These are phyloP conservation scores for Ictalurus punctatus DNA, from an alignment of 2,113 vertebrate genomes.

Conservation along the genomic window DNA sequence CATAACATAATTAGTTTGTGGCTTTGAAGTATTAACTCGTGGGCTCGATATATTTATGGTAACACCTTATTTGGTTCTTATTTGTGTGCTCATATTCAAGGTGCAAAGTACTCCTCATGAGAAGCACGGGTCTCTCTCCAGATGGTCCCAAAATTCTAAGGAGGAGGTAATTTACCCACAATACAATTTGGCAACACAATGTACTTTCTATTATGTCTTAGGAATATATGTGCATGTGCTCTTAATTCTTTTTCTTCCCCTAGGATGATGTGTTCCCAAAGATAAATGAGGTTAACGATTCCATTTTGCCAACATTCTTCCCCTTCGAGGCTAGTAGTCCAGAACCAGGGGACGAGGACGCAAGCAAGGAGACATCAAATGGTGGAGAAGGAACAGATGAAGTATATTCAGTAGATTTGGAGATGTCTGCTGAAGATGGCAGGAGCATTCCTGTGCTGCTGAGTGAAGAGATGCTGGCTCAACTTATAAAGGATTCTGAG, in stretches of 20 bases:
- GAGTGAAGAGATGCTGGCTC: conserved; percentile 67
- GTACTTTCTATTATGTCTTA: neutral
- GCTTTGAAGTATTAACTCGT: neutral
- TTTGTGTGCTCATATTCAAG: conserved; percentile 49
- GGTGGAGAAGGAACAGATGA: conserved; percentile 35
- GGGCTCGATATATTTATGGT: neutral
- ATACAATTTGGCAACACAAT: neutral
- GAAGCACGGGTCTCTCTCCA: conserved; percentile 60
- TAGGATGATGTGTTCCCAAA: conserved; percentile 60
- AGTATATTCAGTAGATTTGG: conserved; percentile 38
- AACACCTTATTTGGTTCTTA: neutral
- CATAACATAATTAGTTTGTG: neutral
- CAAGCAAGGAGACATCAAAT: conserved; percentile 55
- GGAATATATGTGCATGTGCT: neutral
- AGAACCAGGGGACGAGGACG: conserved; percentile 64
- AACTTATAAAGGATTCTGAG: conserved; percentile 63
- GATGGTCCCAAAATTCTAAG: conserved; percentile 53
- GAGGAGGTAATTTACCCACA: conserved; percentile 63
- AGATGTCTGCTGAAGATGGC: conserved; percentile 40
- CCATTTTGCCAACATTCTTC: conserved; percentile 61
- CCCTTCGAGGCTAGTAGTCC: conserved; percentile 62
- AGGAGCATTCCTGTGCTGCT: conserved; percentile 63
- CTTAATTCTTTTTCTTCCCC: neutral
- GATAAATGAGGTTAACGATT: conserved; percentile 49
- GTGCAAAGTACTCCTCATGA: conserved; percentile 65